phyloP scores from a whole-genome alignment of 2,797 vertebrate species.

The Halcyon badia region DNA sequence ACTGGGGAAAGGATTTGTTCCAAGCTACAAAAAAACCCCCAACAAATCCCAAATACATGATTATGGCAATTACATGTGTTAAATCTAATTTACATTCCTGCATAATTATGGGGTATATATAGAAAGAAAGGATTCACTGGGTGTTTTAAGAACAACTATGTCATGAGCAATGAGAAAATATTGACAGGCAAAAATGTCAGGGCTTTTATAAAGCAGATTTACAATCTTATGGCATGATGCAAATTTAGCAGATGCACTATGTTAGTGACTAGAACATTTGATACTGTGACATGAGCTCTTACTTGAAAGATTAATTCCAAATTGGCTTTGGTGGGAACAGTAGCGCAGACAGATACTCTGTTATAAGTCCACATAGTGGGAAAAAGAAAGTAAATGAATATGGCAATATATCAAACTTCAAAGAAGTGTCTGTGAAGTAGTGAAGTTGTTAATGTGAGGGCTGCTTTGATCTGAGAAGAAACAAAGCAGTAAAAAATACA shows the following conservation, averaged over 20 bases:
- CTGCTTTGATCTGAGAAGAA: not conserved
- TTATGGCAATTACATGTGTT: conserved; percentile 22
- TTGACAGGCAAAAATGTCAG: conserved; percentile 69
- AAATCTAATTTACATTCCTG: conserved; percentile 55
- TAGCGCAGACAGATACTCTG: not conserved
- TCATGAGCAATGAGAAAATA: conserved; percentile 65
- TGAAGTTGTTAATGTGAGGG: not conserved
- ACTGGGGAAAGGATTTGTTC: not conserved
- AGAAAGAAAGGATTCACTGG: conserved; percentile 38
- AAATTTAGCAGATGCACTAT: conserved; percentile 40
- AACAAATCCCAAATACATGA: not conserved
- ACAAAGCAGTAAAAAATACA: not conserved
- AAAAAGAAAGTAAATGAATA: conserved; percentile 4
- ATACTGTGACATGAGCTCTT: conserved; percentile 27
- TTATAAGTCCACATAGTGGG: not conserved
- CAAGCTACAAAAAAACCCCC: not conserved
- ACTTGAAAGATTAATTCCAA: conserved; percentile 27
- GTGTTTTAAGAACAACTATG: conserved; percentile 37
- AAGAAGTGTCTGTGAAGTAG: not conserved
- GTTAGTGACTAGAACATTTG: conserved; percentile 37
- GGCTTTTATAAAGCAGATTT: conserved; percentile 53
- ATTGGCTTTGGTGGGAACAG: not conserved
- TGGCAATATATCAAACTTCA: not conserved
- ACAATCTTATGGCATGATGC: not conserved
- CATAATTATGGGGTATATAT: conserved; percentile 25